These are phyloP conservation scores for Amorpha juglandis DNA, from an alignment of 2,888 invertebrate species.

Conservation along the genomic window DNA sequence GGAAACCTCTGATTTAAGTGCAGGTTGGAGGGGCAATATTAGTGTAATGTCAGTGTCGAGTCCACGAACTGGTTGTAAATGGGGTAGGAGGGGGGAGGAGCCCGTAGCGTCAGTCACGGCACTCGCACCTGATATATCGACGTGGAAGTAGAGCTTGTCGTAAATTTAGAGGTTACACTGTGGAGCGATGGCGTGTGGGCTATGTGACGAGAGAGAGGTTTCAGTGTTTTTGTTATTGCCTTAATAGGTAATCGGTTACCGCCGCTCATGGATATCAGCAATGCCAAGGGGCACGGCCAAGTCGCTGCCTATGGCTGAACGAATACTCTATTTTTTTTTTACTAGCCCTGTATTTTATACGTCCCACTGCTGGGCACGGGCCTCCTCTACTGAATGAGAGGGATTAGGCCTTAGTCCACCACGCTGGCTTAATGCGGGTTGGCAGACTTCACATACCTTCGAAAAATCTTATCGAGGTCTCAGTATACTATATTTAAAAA, in stretches of 20 bases:
- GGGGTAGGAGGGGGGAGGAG: background rate
- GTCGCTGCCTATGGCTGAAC: too few relatives aligned
- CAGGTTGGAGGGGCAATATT: too few relatives aligned
- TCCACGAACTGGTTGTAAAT: background rate
- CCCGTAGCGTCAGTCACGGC: constrained; percentile 35
- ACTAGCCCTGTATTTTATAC: background rate
- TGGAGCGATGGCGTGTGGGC: background rate
- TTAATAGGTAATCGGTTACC: too few relatives aligned
- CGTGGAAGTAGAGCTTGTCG: constrained; percentile 33
- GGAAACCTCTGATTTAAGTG: too few relatives aligned
- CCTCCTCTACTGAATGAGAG: background rate
- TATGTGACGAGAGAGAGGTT: background rate
- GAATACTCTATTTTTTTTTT: too few relatives aligned
- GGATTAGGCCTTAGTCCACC: background rate
- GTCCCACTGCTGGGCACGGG: constrained; percentile 1
- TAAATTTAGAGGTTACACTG: constrained; percentile 35
- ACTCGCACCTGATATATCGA: constrained; percentile 39
- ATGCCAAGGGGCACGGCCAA: too few relatives aligned
- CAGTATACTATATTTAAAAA: too few relatives aligned
- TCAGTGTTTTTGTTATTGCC: too few relatives aligned
- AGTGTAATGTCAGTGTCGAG: background rate
- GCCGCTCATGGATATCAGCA: too few relatives aligned
- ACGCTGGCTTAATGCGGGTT: background rate
- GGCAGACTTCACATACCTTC: too few relatives aligned
- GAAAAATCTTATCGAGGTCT: too few relatives aligned